phyloP scores from a whole-genome alignment of 2,888 invertebrate species.

The Ischnura elegans region DNA sequence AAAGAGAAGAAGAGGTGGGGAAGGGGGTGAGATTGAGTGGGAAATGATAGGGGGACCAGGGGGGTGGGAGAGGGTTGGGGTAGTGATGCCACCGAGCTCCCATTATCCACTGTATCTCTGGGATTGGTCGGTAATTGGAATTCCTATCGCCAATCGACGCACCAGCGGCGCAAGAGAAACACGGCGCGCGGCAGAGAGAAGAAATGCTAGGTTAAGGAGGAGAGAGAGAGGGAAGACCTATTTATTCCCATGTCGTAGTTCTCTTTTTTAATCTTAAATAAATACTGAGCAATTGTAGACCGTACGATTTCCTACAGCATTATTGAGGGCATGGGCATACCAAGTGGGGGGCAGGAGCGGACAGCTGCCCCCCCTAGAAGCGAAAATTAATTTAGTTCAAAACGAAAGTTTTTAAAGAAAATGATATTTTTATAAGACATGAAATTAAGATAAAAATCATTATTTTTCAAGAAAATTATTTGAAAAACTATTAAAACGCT shows the following conservation, averaged over 20 bases:
- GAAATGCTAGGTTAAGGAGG: background rate
- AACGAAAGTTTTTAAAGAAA: too few species aligned
- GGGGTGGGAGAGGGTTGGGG: background rate
- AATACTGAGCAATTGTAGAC: background rate
- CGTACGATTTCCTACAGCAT: too few species aligned
- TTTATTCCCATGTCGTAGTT: background rate
- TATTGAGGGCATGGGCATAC: background rate
- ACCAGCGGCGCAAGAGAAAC: background rate
- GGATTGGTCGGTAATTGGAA: constrained; percentile 49
- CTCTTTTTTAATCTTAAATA: background rate
- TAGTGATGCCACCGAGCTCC: background rate
- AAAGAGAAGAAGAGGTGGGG: background rate
- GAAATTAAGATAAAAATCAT: too few species aligned
- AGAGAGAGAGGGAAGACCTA: background rate
- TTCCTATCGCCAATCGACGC: constrained; percentile 51
- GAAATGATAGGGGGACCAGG: background rate
- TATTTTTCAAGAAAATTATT: too few species aligned
- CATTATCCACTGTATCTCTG: constrained; percentile 46
- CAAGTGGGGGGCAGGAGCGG: background rate
- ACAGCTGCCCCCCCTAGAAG: too few species aligned
- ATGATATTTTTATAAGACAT: too few species aligned
- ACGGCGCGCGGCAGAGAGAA: background rate
- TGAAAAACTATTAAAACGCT: too few species aligned
- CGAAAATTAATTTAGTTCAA: too few species aligned
- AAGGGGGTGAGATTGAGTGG: constrained; percentile 15